phyloP scores from a whole-genome alignment of 1,140 invertebrate genomes.

The Grapholita molesta region DNA sequence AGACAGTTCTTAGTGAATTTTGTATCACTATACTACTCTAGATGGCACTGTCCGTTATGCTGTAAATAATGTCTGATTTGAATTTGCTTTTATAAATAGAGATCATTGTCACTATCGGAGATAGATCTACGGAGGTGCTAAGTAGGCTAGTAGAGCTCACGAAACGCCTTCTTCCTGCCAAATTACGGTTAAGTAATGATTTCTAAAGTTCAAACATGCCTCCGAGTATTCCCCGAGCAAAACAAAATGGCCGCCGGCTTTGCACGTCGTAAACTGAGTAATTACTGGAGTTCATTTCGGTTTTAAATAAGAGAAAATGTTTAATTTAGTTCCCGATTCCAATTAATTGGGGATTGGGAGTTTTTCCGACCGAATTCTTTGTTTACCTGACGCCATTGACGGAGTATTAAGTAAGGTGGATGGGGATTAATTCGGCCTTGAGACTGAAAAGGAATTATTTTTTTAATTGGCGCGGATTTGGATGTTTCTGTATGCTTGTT shows the following conservation, averaged over 20 bases:
- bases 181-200: too few species aligned
- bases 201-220: too few species aligned
- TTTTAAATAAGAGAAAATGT: slow-evolving; percentile 77
- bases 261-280: slow-evolving; percentile 74
- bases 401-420: not conserved
- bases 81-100: too few species aligned
- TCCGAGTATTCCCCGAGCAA: slow-evolving; percentile 29
- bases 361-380: slow-evolving; percentile 1
- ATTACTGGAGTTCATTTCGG: slow-evolving; percentile 75
- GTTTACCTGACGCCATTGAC: not conserved
- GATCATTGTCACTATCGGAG: too few species aligned
- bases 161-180: too few species aligned
- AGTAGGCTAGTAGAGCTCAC: too few species aligned
- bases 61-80: too few species aligned
- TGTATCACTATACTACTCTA: too few species aligned
- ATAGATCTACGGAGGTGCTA: too few species aligned
- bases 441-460: not conserved
- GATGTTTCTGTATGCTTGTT: not conserved
- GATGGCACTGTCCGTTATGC: too few species aligned
- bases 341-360: slow-evolving; percentile 69
- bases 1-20: too few species aligned
- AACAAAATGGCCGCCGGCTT: slow-evolving; percentile 49
- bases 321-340: slow-evolving; percentile 72
- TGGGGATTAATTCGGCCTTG: not conserved
- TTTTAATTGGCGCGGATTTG: not conserved